Evolutionary conservation across 2,888 invertebrate genomes (phyloP), one percentile per base, ranked within the genome.

Genomic region (Watsonalla cultraria): DNA sequence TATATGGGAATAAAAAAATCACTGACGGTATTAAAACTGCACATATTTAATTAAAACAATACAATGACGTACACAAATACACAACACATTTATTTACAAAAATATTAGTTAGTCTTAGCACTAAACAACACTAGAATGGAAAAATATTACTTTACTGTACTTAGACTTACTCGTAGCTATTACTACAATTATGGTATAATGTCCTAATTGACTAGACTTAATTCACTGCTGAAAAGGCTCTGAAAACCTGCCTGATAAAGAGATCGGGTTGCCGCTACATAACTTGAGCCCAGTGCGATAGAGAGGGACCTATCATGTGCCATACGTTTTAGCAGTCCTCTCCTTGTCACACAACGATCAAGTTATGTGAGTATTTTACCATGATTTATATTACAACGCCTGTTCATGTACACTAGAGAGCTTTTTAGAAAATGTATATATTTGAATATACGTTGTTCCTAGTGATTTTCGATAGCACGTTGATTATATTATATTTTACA

Each of bases 61-160:
- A 58, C 51, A 42, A 24, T 58, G 42, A 42, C 37, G 54, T 82
- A 85, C 78, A 78, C 73, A 81, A 82, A 81, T 80, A 74, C 80
- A 83, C 82, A 80, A 81, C 76, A 82, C 71, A 61, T 79, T 80
- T 85, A 86, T 84, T 82, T 86, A 87, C 85, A 87, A 87, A 85
- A 84, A 81, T 79, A 72, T 68, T 65, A 69, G 62, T 70, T 64
- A 72, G 59, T 62, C 68, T 69, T 70, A 70, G 53, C 46, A 51
- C 60, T 73, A 68, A 67, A 68, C 69, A 71, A 70, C 67, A 60
- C 62, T 72, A 73, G 70, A 65, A 66, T 80, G 80, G 70, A 80
- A 82, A 80, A 82, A 82, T 80, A 80, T 75, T 68, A 60, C 48
- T 48, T 37, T 15, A 49, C 49, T 49, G 37, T 49, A 49, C n/a